These are phyloP conservation scores for Imbricaverruca yamaguchii DNA, from an alignment of 2,888 invertebrate genomes.

Conservation along the genomic window DNA sequence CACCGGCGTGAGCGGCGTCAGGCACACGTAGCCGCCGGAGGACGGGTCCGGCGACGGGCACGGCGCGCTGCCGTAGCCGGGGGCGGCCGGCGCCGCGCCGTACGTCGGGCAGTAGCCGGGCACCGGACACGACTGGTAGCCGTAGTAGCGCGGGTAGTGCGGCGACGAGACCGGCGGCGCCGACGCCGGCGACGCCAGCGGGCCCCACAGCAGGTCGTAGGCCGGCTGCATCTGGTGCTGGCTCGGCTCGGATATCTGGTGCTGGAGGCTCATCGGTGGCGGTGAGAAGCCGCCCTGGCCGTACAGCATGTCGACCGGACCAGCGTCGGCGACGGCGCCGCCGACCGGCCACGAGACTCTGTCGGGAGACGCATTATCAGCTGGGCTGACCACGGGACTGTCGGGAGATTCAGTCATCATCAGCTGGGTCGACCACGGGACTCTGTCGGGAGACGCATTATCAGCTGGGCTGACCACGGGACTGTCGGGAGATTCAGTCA, in stretches of 20 bases:
- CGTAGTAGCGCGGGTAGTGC: not conserved
- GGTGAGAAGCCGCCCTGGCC: not conserved
- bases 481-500: too few relatives aligned
- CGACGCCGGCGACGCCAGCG: not conserved
- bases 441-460: too few relatives aligned
- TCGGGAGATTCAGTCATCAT: too few relatives aligned
- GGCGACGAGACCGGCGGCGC: not conserved
- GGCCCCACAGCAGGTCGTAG: conserved; percentile 5
- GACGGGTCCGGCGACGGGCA: not conserved
- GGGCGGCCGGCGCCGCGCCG: not conserved
- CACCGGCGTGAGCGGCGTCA: not conserved
- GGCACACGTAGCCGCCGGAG: not conserved
- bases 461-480: too few relatives aligned
- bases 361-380: too few relatives aligned
- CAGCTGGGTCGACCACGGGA: too few relatives aligned
- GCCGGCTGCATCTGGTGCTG: not conserved
- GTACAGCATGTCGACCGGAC: not conserved
- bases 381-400: too few relatives aligned
- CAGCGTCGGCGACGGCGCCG: not conserved
- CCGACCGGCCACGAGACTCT: too few relatives aligned
- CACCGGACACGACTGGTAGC: not conserved
- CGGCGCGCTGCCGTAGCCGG: not conserved
- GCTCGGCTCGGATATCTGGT: not conserved
- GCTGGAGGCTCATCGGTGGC: not conserved
- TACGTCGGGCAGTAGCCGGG: not conserved